Percentiles rank a stretch among this genome's conserved stretches.
phyloP scores from a whole-genome alignment of 2,888 invertebrate species.

The Chloroclystis v-ata region DNA sequence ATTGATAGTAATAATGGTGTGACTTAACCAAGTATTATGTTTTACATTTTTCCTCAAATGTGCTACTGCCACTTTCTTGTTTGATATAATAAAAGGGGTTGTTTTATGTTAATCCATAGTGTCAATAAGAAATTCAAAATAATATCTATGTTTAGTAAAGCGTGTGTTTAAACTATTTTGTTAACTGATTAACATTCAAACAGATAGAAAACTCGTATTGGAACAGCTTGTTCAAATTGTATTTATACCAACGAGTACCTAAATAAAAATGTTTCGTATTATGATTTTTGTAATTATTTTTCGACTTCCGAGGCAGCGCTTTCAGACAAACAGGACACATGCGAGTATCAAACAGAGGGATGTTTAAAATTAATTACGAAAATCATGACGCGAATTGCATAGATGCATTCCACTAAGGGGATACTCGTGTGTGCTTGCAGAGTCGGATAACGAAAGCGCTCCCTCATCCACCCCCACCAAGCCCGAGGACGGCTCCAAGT shows the following conservation, averaged over 20 bases:
- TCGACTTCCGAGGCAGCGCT: slow-evolving; percentile 48
- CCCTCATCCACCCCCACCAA: slow-evolving; percentile 80
- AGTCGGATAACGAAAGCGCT: slow-evolving; percentile 86
- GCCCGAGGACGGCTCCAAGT: slow-evolving; percentile 69
- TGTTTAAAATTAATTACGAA: slow-evolving; percentile 75
- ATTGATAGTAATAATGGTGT: slow-evolving; percentile 15
- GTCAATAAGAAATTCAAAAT: slow-evolving; percentile 66
- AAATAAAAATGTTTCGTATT: slow-evolving; percentile 76
- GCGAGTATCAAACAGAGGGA: slow-evolving; percentile 49
- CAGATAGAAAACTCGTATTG: slow-evolving; percentile 63
- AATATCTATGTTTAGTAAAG: slow-evolving; percentile 60
- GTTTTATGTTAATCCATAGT: slow-evolving; percentile 72
- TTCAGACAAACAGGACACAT: slow-evolving; percentile 71
- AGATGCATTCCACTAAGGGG: slow-evolving; percentile 46
- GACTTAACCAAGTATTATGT: slow-evolving; percentile 23
- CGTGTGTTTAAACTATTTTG: slow-evolving; percentile 65
- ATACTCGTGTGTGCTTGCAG: slow-evolving; percentile 83
- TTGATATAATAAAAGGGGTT: slow-evolving; percentile 60
- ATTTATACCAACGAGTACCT: slow-evolving; percentile 70
- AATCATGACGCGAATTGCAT: slow-evolving; percentile 50
- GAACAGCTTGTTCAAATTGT: slow-evolving; percentile 74
- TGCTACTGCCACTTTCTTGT: slow-evolving; percentile 42
- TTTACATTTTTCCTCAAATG: slow-evolving; percentile 17
- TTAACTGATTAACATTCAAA: slow-evolving; percentile 65
- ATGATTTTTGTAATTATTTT: slow-evolving; percentile 79